A percentile compares a stretch with the other conserved stretches of the same genome.
These are phyloP conservation scores for Prorops nasuta DNA, from an alignment of 1,140 invertebrate genomes.

Conservation along the genomic window DNA sequence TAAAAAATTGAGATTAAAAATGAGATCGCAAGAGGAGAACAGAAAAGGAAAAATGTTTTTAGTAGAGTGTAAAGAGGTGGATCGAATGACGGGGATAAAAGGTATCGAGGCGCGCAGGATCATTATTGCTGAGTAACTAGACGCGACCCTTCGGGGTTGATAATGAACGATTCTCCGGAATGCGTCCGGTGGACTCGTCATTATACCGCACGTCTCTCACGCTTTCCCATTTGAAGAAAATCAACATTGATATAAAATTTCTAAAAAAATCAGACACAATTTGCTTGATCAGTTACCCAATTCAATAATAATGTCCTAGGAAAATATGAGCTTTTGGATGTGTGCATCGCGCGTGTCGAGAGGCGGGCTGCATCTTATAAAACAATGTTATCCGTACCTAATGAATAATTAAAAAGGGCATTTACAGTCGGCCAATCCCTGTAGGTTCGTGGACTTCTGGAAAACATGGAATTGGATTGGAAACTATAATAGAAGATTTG, in stretches of 20 bases:
- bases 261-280: no score
- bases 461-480: not conserved
- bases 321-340: no score
- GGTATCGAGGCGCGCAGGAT: constrained; percentile 33
- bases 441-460: constrained; percentile 4
- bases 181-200: constrained; percentile 42
- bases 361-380: constrained; percentile 47
- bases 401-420: constrained; percentile 51
- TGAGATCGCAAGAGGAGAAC: no score
- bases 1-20: no score
- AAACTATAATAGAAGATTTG: not conserved
- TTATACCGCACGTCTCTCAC: constrained; percentile 14
- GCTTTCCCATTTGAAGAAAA: not conserved
- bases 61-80: no score
- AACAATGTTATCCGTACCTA: constrained; percentile 55
- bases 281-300: no score
- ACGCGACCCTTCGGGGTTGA: constrained; percentile 15
- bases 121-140: constrained; percentile 30
- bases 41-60: no score
- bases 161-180: constrained; percentile 38
- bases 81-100: constrained; percentile 11
- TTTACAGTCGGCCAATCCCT: constrained; percentile 48
- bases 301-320: no score
- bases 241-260: not conserved
- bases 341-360: constrained; percentile 45